Conservation (phyloP, 2,113 vertebrate species). For the Nothoprocta perdicaria region DNA sequence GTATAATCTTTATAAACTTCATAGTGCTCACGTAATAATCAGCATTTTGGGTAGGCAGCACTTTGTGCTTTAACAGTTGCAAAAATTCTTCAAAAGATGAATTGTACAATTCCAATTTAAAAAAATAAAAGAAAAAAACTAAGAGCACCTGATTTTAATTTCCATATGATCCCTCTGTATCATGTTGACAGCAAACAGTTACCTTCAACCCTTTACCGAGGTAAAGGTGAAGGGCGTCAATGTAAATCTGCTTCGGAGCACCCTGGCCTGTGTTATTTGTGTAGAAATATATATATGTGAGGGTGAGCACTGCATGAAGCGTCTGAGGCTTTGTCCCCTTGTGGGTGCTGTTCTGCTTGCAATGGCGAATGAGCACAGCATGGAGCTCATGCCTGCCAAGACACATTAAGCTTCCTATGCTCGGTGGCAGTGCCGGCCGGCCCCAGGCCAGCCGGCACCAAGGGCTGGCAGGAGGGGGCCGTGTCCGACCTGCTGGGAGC, state of each 20-base stretch:
- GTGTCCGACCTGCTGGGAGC: not conserved
- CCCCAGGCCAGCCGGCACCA: not conserved
- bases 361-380: not conserved
- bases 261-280: not conserved
- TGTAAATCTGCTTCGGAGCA: not conserved
- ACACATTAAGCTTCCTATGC: accelerated
- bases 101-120: constrained; percentile 34
- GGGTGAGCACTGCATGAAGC: not conserved
- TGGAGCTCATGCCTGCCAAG: accelerated
- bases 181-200: not conserved
- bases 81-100: constrained; percentile 41
- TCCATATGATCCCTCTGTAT: not conserved
- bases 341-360: not conserved
- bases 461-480: not conserved
- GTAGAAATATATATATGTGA: not conserved
- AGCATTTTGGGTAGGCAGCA: constrained; percentile 11
- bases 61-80: constrained; percentile 13
- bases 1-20: not conserved
- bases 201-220: not conserved
- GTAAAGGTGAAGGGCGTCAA: accelerated
- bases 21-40: not conserved
- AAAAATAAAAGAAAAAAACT: not conserved
- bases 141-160: not conserved
- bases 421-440: accelerated
- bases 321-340: not conserved